Percentiles rank a stretch among this genome's conserved stretches.
phyloP scores from a whole-genome alignment of 2,888 invertebrate genomes.

The Eristalis pertinax region DNA sequence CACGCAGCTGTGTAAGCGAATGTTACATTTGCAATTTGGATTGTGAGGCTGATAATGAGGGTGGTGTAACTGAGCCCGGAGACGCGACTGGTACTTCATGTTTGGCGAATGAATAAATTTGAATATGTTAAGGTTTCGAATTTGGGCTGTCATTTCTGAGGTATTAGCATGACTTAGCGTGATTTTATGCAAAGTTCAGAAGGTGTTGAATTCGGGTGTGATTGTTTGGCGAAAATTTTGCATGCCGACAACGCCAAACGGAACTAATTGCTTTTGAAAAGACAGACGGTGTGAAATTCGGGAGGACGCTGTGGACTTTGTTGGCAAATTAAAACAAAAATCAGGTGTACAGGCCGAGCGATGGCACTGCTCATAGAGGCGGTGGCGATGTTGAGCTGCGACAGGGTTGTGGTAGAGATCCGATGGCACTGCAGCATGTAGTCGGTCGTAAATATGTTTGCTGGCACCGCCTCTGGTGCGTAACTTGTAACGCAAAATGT shows the following conservation, averaged over 20 bases:
- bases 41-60: background rate
- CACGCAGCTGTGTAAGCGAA: background rate
- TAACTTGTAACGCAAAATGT: no score
- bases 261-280: background rate
- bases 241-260: background rate
- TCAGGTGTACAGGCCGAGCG: no score
- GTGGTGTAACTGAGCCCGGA: slow-evolving; percentile 2
- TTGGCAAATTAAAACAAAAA: background rate
- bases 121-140: background rate
- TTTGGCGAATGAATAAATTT: slow-evolving; percentile 12
- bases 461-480: no score
- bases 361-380: background rate
- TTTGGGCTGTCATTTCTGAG: background rate
- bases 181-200: slow-evolving; percentile 2
- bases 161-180: background rate
- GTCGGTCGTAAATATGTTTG: no score
- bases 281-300: background rate
- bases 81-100: background rate
- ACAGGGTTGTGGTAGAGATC: no score
- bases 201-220: background rate
- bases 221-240: background rate
- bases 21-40: background rate
- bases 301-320: background rate
- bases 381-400: background rate
- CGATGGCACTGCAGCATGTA: no score